A percentile compares a stretch with the other conserved stretches of the same genome.
phyloP scores from a whole-genome alignment of 2,888 invertebrate species.

The Altica lythri region DNA sequence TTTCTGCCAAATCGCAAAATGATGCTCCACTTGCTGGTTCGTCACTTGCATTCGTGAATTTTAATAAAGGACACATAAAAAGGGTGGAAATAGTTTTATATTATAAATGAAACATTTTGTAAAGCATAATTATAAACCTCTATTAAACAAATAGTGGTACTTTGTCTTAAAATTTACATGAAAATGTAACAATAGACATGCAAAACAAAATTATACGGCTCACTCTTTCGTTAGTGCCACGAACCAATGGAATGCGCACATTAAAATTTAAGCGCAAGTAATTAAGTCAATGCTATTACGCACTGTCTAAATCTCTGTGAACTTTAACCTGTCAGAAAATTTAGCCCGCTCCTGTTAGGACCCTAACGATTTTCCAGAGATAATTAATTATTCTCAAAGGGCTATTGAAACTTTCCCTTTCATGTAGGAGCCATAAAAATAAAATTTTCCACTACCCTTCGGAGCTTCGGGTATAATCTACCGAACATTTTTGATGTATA shows the following conservation, averaged over 20 bases:
- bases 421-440: constrained; percentile 20
- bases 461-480: not conserved
- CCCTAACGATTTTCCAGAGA: constrained; percentile 12
- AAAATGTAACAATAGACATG: too few relatives aligned
- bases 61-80: too few relatives aligned
- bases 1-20: too few relatives aligned
- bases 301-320: constrained; percentile 12
- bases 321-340: constrained; percentile 10
- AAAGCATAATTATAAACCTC: too few relatives aligned
- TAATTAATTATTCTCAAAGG: constrained; percentile 28
- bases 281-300: constrained; percentile 5
- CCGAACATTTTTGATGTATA: constrained; percentile 8
- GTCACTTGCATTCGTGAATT: too few relatives aligned
- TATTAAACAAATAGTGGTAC: not conserved
- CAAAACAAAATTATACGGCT: too few relatives aligned
- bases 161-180: too few relatives aligned
- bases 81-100: too few relatives aligned
- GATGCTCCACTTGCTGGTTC: too few relatives aligned
- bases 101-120: too few relatives aligned
- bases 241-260: not conserved
- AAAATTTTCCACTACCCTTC: constrained; percentile 23
- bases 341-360: not conserved
- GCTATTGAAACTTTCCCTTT: constrained; percentile 29
- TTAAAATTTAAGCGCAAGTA: not conserved
- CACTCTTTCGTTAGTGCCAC: not conserved